These are phyloP conservation scores for Drosophila orosa DNA, from an alignment of 1,140 invertebrate genomes.

Conservation along the genomic window DNA sequence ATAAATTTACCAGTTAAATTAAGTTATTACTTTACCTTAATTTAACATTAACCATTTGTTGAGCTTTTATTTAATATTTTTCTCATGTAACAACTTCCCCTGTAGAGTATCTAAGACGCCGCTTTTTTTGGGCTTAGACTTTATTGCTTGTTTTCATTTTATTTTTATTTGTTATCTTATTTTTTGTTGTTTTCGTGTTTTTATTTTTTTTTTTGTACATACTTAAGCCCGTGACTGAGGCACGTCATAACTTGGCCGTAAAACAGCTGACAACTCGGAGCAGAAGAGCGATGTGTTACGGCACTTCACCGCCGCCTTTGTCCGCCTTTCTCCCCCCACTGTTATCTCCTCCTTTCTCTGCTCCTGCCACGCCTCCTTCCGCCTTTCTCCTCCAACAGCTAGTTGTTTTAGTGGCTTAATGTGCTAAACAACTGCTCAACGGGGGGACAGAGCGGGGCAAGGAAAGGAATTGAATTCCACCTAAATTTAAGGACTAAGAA, in stretches of 20 bases:
- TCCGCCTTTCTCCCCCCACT: not conserved
- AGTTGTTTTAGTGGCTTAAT: slow-evolving; percentile 77
- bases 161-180: slow-evolving; percentile 31
- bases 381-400: slow-evolving; percentile 4
- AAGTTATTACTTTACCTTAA: too few species aligned
- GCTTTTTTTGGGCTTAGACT: not conserved
- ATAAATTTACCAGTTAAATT: too few species aligned
- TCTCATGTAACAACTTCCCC: not conserved
- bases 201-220: slow-evolving; percentile 33
- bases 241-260: slow-evolving; percentile 79
- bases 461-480: slow-evolving; percentile 37
- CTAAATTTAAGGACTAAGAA: slow-evolving; percentile 63
- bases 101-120: not conserved
- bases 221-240: slow-evolving; percentile 67
- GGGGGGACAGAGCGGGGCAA: slow-evolving; percentile 13
- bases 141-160: slow-evolving; percentile 22
- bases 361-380: not conserved
- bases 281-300: slow-evolving; percentile 29
- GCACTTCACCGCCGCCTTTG: slow-evolving; percentile 5
- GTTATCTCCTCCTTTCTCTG: slow-evolving; percentile 3
- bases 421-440: slow-evolving; percentile 71
- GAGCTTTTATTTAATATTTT: too few species aligned
- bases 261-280: slow-evolving; percentile 71
- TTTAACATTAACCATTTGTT: too few species aligned
- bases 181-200: slow-evolving; percentile 6